Evolutionary conservation across 2,888 invertebrate genomes (phyloP).

Genomic region (Ophion obscuratus): DNA sequence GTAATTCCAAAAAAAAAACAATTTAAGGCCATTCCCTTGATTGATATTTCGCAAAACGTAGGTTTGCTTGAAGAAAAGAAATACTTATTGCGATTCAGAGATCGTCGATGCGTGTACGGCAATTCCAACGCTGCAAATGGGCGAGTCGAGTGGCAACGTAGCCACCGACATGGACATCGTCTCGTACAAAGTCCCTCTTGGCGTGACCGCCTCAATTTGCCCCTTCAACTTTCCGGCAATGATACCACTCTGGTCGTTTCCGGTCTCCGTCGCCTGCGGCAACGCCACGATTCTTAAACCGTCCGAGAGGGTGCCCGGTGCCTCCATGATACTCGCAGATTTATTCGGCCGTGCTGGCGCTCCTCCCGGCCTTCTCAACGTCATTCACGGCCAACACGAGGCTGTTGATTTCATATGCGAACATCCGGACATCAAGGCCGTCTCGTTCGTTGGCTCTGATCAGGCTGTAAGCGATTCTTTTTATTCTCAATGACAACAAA

Average conservation of each 20-base stretch:
- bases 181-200: slow-evolving; percentile 95
- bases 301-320: slow-evolving; percentile 98
- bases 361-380: slow-evolving; percentile 98
- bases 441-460: slow-evolving; percentile 99
- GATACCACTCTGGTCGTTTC: slow-evolving; percentile 99
- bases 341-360: slow-evolving; percentile 97
- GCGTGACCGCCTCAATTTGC: slow-evolving; percentile 97
- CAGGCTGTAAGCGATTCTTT: slow-evolving; percentile 88
- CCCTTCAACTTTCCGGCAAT: slow-evolving; percentile 99
- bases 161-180: slow-evolving; percentile 99
- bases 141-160: slow-evolving; percentile 94
- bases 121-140: slow-evolving; percentile 95
- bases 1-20: neutral
- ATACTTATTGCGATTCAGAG: slow-evolving; percentile 87
- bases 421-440: slow-evolving; percentile 96
- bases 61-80: neutral
- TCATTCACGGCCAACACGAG: slow-evolving; percentile 97
- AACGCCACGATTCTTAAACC: slow-evolving; percentile 98
- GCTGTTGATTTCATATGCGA: slow-evolving; percentile 99
- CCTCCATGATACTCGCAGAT: slow-evolving; percentile 97
- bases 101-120: slow-evolving; percentile 98
- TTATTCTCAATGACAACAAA: neutral
- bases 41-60: neutral
- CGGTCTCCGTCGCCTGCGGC: slow-evolving; percentile 94
- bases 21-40: neutral